These are phyloP conservation scores for Siniperca scherzeri DNA, from an alignment of 2,797 vertebrate genomes.

Conservation along the genomic window DNA sequence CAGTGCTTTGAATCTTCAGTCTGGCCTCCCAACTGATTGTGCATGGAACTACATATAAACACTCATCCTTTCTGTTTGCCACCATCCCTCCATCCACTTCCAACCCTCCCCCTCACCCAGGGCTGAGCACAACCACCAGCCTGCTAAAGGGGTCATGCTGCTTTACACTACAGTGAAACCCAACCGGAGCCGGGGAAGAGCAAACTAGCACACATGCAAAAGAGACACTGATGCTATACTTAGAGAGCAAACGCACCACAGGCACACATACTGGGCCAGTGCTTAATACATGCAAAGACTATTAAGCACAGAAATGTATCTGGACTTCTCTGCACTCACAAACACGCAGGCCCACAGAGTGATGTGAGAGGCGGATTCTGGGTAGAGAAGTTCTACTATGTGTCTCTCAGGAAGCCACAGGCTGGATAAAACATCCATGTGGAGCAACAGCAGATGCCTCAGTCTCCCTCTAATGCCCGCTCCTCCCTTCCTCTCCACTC, in stretches of 20 bases:
- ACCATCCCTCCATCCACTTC: slow-evolving; percentile 46
- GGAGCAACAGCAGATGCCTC: slow-evolving; percentile 65
- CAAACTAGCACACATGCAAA: slow-evolving; percentile 63
- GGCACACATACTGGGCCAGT: slow-evolving; percentile 26
- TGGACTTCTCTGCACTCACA: slow-evolving; percentile 34
- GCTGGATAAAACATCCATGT: slow-evolving; percentile 74
- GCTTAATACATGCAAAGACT: slow-evolving; percentile 45
- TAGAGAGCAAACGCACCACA: slow-evolving; percentile 40
- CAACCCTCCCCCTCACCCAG: slow-evolving; percentile 45
- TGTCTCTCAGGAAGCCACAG: slow-evolving; percentile 71
- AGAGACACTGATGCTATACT: slow-evolving; percentile 44
- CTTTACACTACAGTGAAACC: slow-evolving; percentile 57
- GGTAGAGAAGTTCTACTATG: slow-evolving; percentile 58
- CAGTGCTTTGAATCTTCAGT: slow-evolving; percentile 47
- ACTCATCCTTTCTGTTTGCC: slow-evolving; percentile 45
- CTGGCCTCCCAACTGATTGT: slow-evolving; percentile 56
- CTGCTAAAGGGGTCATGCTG: slow-evolving; percentile 53
- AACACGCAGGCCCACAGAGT: slow-evolving; percentile 35
- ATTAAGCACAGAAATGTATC: slow-evolving; percentile 41
- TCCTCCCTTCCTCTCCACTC: slow-evolving; percentile 49
- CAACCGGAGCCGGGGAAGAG: slow-evolving; percentile 39
- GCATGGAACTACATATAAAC: slow-evolving; percentile 73
- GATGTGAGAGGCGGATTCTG: slow-evolving; percentile 62
- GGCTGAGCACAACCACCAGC: slow-evolving; percentile 50
- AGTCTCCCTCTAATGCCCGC: slow-evolving; percentile 58